Evolutionary conservation across 1,140 invertebrate species (phyloP), one percentile per base, ranked within the genome.

Genomic region (Apis laboriosa): DNA sequence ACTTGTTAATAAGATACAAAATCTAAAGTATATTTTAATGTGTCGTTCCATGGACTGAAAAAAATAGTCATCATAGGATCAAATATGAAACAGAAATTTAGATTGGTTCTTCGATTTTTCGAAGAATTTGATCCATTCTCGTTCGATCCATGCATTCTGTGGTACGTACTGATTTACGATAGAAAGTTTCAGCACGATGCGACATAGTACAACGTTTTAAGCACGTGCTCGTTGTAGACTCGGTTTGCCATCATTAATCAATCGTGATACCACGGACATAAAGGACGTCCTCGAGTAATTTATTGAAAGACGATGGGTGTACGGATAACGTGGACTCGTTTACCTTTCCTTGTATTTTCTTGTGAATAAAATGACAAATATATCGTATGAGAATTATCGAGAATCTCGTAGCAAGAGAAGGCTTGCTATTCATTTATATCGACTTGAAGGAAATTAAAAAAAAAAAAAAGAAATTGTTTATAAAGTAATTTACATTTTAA

Each of bases 181-280:
- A 82, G 79, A 86, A 86, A 88, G 86, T 84, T 75, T 55, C 74
- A 28, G 61, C 61, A 63, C 61, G 58, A 9, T 72, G 15, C 34
- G 34, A 78, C 75, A 79, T 75, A 84, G 58, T 80, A 82, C 73
- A 83, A 66, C 61, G 84, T 66, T 83, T 75, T 86, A 78, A 86
- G 85, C 79, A 74, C 85, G 78, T 73, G 84, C 84, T 71, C 43
- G 73, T n/a, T 56, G 77, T 61, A 78, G 77, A 84, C 61, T 56
- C 80, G 64, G 63, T 51, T n/a, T 63, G 80, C 68, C 83, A 73
- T 67, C 70, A 80, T 88, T 87, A 87, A 88, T 88, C 86, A 88
- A 87, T 88, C 75, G 75, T 70, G 61, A 73, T 66, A 43, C n/a
- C 66, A 64, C 64, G 60, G 55, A 53, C 80, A 78, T 64, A 77